A percentile compares a stretch with the other conserved stretches of the same genome.
Conservation (phyloP, 2,888 invertebrate genomes). For the Cheilosia urbana region DNA sequence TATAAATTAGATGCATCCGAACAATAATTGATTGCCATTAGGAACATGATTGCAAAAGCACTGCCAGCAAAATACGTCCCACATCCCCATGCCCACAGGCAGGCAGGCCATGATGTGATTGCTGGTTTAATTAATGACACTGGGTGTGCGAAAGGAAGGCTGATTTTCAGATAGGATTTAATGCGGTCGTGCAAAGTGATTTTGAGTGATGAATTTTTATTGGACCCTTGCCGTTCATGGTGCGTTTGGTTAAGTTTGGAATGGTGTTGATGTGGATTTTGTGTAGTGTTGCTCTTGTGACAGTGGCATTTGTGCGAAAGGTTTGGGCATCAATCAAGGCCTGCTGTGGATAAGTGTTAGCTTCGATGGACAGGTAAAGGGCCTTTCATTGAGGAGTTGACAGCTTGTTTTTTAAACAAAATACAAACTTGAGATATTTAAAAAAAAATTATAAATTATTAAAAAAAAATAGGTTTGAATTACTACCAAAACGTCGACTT, state of each 20-base stretch:
- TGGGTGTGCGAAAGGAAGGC: slow-evolving; percentile 9
- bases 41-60: slow-evolving; percentile 49
- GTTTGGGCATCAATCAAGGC: too few species aligned
- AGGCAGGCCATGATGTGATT: slow-evolving; percentile 7
- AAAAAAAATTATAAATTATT: too few species aligned
- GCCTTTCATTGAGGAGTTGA: too few species aligned
- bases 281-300: too few species aligned
- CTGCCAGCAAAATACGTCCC: slow-evolving; percentile 37
- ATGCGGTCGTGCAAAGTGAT: slow-evolving; percentile 3
- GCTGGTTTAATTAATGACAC: slow-evolving; percentile 41
- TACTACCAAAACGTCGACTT: too few species aligned
- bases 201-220: slow-evolving; percentile 16
- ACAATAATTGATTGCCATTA: slow-evolving; percentile 62
- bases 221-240: neutral
- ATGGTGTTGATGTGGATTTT: too few species aligned
- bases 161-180: neutral
- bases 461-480: too few species aligned
- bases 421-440: too few species aligned
- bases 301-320: too few species aligned
- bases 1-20: slow-evolving; percentile 63
- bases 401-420: too few species aligned
- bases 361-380: too few species aligned
- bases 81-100: neutral
- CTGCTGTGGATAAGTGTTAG: too few species aligned
- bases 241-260: neutral